Evolutionary conservation across 2,113 vertebrate species (phyloP), one percentile per base, ranked within the genome.

Genomic region (Aphelocoma coerulescens): DNA sequence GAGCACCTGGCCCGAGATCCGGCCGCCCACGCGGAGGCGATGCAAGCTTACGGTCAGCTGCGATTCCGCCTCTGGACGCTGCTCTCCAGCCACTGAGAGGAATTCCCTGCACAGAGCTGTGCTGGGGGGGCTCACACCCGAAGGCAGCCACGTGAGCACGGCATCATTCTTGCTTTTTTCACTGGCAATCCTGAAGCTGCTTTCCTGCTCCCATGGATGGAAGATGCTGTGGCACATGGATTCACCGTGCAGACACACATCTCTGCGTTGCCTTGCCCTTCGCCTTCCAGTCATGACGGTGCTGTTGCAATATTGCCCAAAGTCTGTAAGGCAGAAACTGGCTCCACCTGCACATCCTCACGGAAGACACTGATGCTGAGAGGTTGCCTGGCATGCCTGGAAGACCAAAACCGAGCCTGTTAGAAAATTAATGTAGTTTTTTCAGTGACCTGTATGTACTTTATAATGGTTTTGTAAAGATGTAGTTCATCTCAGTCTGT

Each of bases 261-360:
- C 35, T 37, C 35, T 37, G 35, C 35, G 35, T 37, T 37, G 35
- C 35, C 35, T 37, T 37, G 35, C 16, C 24, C 16, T 39, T 37
- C 35, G 13, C 16, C 59, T 27, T 37, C 35, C 6, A 61, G 10
- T 39, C 16, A 39, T 1, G 0, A 12, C 1, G 1, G 8, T 22
- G 24, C 35, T 37, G 59, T 61, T 39, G 10, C 2, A 7, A 61
- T 37, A 23, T 11, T 59, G 39, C 39, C 58, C 58, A 37, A 26
- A 11, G 5, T 8, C 9, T 37, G 35, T 13, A 6, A 26, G 10
- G n/a, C 35, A 62, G 59, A 62, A 39, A 39, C 24, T 37, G 59
- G 24, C 24, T 27, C 35, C 35, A 62, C 37, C 37, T 62, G 37
- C 37, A 20, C 9, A 30, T 41, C 18, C 4, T 20, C 18, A 41